Percentiles rank a stretch among this genome's conserved stretches.
These are phyloP conservation scores for Toxotes lorentzi DNA, from an alignment of 2,797 vertebrate genomes.

Conservation along the genomic window DNA sequence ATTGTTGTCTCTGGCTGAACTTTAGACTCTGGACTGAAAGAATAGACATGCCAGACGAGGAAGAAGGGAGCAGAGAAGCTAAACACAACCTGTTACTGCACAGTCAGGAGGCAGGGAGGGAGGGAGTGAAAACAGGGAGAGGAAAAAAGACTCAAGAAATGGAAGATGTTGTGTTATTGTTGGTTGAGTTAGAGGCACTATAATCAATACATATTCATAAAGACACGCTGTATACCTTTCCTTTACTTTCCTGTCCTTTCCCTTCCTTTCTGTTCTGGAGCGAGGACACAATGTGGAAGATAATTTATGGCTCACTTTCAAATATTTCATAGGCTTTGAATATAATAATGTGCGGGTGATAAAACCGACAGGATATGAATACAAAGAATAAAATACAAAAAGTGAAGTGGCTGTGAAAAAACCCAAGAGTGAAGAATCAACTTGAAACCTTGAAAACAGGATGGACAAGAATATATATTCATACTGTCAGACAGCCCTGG, in stretches of 20 bases:
- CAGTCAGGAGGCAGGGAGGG: constrained; percentile 8
- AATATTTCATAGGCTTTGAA: constrained; percentile 22
- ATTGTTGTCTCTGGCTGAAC: constrained; percentile 70
- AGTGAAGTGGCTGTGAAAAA: constrained; percentile 28
- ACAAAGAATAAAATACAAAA: neutral
- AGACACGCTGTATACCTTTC: neutral
- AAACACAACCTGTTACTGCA: constrained; percentile 69
- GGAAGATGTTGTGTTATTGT: constrained; percentile 15
- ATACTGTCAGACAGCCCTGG: constrained; percentile 38
- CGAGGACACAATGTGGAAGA: neutral
- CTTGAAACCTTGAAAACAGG: constrained; percentile 52
- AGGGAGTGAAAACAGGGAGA: neutral
- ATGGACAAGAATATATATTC: constrained; percentile 40
- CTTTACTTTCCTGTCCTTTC: neutral
- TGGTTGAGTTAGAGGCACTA: neutral
- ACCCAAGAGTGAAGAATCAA: constrained; percentile 29
- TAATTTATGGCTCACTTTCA: constrained; percentile 1
- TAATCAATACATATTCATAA: constrained; percentile 1
- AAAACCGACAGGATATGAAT: neutral
- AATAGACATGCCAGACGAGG: constrained; percentile 60
- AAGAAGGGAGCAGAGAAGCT: constrained; percentile 54
- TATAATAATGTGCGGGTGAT: neutral
- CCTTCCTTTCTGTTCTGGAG: neutral
- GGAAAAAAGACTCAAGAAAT: constrained; percentile 8
- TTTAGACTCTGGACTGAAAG: constrained; percentile 67